Evolutionary conservation across 2,113 vertebrate species (phyloP).

Genomic region (Lampris incognitus): DNA sequence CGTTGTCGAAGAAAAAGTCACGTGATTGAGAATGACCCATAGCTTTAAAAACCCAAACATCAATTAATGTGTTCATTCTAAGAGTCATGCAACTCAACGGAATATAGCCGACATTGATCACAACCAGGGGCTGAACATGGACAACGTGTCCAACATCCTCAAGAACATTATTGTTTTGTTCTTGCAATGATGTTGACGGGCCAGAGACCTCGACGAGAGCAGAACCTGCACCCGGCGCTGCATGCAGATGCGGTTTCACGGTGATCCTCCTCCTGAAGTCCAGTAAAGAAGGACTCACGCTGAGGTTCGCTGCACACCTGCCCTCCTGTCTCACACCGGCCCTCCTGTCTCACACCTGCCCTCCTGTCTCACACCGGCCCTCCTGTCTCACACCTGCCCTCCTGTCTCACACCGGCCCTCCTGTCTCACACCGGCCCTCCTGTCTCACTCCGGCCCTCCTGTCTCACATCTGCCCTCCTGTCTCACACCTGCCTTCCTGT

Average conservation of each 20-base stretch:
- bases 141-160: background rate
- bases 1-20: too few species aligned
- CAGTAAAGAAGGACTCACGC: conserved; percentile 77
- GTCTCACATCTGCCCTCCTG: conserved; percentile 62
- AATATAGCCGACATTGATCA: background rate
- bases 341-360: conserved; percentile 47
- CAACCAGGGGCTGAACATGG: background rate
- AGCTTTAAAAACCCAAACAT: conserved; percentile 1
- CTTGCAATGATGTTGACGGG: conserved; percentile 1
- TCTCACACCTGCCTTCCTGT: conserved; percentile 80
- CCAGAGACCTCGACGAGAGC: conserved; percentile 12
- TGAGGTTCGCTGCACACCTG: conserved; percentile 57
- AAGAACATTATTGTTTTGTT: conserved; percentile 4
- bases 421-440: conserved; percentile 56
- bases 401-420: conserved; percentile 74
- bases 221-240: conserved; percentile 25
- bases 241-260: conserved; percentile 62
- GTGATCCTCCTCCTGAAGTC: conserved; percentile 63
- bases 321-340: conserved; percentile 77
- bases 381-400: conserved; percentile 79
- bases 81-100: conserved; percentile 1
- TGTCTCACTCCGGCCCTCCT: conserved; percentile 73
- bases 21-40: background rate
- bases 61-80: conserved; percentile 8
- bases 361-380: conserved; percentile 79